phyloP scores from a whole-genome alignment of 1,140 invertebrate species.

The Musca vetustissima region DNA sequence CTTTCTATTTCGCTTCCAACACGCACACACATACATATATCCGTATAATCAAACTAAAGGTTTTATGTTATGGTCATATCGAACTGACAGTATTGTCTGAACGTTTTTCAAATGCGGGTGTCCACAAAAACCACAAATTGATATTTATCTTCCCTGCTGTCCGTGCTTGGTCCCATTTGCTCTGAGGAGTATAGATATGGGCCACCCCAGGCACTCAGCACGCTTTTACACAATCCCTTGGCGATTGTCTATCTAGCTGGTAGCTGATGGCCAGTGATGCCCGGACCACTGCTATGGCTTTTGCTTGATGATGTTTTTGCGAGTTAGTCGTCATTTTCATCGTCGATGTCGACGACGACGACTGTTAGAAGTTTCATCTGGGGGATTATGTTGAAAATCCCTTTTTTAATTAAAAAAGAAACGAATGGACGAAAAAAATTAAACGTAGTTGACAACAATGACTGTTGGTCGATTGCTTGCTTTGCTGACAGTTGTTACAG shows the following conservation, averaged over 20 bases:
- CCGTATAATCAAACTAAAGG: background rate
- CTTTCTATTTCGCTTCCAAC: too few relatives aligned
- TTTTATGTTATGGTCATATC: constrained; percentile 3
- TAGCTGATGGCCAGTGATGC: background rate
- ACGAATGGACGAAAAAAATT: background rate
- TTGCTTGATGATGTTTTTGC: background rate
- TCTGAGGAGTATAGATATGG: background rate
- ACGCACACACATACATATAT: too few relatives aligned
- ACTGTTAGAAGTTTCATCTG: constrained; percentile 12
- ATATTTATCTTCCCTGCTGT: background rate
- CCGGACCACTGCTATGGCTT: background rate
- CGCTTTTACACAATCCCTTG: too few relatives aligned
- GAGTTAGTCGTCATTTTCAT: too few relatives aligned
- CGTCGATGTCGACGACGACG: background rate
- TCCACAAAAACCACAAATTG: constrained; percentile 16
- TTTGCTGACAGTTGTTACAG: background rate
- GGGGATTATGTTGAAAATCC: constrained; percentile 16
- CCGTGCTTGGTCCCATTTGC: background rate
- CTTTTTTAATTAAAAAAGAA: constrained; percentile 13
- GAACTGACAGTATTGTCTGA: background rate
- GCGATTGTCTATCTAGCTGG: too few relatives aligned
- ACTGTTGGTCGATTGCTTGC: too few relatives aligned
- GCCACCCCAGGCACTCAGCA: too few relatives aligned
- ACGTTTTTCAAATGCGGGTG: constrained; percentile 1
- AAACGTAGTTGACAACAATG: constrained; percentile 12